phyloP scores from a whole-genome alignment of 2,797 vertebrate genomes.

The Sitta carolinensis region DNA sequence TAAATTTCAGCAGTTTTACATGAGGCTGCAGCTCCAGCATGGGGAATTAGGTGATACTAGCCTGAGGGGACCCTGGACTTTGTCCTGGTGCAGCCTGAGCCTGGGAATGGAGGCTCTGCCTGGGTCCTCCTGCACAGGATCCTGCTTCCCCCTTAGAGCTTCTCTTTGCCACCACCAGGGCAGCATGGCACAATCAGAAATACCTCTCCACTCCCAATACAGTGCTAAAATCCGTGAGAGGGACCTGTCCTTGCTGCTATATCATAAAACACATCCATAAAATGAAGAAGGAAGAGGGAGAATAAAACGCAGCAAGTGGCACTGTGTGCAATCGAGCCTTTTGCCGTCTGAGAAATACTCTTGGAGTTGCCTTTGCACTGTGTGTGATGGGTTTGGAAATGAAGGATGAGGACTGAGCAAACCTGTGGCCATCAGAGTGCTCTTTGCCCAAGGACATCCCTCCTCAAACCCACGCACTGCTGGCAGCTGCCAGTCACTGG shows the following conservation, averaged over 20 bases:
- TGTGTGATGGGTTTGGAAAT: slow-evolving; percentile 5
- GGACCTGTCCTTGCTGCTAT: neutral
- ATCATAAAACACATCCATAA: neutral
- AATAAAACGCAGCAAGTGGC: neutral
- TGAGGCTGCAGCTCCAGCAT: neutral
- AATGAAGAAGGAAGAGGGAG: neutral
- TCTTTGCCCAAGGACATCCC: slow-evolving; percentile 52
- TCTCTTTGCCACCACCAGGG: neutral
- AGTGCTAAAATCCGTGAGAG: neutral
- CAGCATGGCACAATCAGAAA: neutral
- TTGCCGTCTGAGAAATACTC: neutral
- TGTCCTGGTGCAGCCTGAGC: neutral
- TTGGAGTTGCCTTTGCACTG: neutral
- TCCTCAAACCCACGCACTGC: neutral
- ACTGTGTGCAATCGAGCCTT: neutral
- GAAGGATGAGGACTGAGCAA: neutral
- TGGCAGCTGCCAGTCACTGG: slow-evolving; percentile 53
- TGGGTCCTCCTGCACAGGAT: rapidly evolving
- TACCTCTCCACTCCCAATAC: neutral
- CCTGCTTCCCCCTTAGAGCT: neutral
- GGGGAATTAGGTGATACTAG: neutral
- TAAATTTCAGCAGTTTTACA: neutral
- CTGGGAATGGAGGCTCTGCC: neutral
- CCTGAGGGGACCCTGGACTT: neutral
- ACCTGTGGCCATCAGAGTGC: neutral